phyloP scores from a whole-genome alignment of 2,113 vertebrate genomes.

The Parus major region DNA sequence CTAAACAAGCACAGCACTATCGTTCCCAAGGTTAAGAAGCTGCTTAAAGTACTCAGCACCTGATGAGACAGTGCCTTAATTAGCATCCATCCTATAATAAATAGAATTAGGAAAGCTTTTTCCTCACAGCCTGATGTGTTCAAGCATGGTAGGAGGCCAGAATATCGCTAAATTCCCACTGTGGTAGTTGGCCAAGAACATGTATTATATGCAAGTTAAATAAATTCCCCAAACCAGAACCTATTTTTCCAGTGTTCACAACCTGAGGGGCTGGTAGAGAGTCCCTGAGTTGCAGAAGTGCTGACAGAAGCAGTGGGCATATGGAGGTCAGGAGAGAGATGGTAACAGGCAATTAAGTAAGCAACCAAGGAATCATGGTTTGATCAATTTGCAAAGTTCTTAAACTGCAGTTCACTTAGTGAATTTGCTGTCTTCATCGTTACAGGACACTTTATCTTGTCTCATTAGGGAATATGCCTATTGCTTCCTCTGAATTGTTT shows the following conservation, averaged over 20 bases:
- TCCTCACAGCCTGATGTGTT: not conserved
- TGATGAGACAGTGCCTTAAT: not conserved
- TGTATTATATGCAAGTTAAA: not conserved
- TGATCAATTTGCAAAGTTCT: slow-evolving; percentile 55
- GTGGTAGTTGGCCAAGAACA: not conserved
- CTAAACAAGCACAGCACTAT: not conserved
- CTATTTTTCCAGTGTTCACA: not conserved
- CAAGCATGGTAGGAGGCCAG: not conserved
- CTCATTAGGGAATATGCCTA: slow-evolving; percentile 37
- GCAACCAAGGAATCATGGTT: slow-evolving; percentile 34
- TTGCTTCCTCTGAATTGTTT: slow-evolving; percentile 12
- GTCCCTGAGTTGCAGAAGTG: not conserved
- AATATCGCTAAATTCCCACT: not conserved
- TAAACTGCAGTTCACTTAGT: slow-evolving; percentile 27
- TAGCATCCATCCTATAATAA: not conserved
- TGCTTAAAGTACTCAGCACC: not conserved
- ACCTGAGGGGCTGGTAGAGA: not conserved
- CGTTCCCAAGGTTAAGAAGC: not conserved
- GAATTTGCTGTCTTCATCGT: slow-evolving; percentile 51
- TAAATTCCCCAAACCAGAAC: slow-evolving; percentile 19
- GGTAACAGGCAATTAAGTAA: slow-evolving; percentile 48
- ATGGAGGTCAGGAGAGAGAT: not conserved
- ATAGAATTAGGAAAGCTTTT: not conserved
- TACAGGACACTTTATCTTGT: slow-evolving; percentile 29
- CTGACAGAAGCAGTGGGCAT: slow-evolving; percentile 36